phyloP scores from a whole-genome alignment of 1,140 invertebrate genomes.

The Lordiphosa clarofinis region DNA sequence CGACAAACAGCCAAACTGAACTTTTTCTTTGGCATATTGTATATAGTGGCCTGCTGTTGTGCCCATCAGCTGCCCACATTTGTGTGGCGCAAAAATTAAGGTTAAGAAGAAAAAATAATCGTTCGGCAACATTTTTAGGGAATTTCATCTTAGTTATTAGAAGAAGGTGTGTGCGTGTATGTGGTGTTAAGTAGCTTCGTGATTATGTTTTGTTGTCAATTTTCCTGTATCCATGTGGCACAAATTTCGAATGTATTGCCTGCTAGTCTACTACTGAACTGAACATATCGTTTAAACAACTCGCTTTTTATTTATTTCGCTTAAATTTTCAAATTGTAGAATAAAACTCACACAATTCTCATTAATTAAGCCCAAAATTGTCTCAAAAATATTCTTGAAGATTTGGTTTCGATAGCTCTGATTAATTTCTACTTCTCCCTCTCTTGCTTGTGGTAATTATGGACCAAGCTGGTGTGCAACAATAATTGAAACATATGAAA shows the following conservation, averaged over 20 bases:
- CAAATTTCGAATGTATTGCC: conserved; percentile 19
- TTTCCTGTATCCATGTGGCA: too few species aligned
- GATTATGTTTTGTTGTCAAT: conserved; percentile 36
- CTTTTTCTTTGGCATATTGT: conserved; percentile 93
- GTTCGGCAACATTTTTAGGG: conserved; percentile 58
- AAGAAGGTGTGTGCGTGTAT: conserved; percentile 31
- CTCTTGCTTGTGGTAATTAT: conserved; percentile 58
- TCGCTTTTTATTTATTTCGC: too few species aligned
- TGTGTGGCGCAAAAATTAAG: conserved; percentile 46
- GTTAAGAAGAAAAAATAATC: conserved; percentile 10
- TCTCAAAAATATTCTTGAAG: neutral
- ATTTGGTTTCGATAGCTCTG: neutral
- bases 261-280: conserved; percentile 59
- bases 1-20: conserved; percentile 94
- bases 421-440: conserved; percentile 28
- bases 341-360: too few species aligned
- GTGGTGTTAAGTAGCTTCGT: conserved; percentile 17
- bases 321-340: too few species aligned
- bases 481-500: conserved; percentile 30
- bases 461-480: conserved; percentile 63
- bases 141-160: conserved; percentile 58
- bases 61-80: conserved; percentile 81
- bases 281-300: conserved; percentile 51
- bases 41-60: conserved; percentile 88
- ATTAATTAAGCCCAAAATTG: too few species aligned